A percentile compares a stretch with the other conserved stretches of the same genome.
Conservation (phyloP, 2,797 vertebrate species). For the Trematomus bernacchii region DNA sequence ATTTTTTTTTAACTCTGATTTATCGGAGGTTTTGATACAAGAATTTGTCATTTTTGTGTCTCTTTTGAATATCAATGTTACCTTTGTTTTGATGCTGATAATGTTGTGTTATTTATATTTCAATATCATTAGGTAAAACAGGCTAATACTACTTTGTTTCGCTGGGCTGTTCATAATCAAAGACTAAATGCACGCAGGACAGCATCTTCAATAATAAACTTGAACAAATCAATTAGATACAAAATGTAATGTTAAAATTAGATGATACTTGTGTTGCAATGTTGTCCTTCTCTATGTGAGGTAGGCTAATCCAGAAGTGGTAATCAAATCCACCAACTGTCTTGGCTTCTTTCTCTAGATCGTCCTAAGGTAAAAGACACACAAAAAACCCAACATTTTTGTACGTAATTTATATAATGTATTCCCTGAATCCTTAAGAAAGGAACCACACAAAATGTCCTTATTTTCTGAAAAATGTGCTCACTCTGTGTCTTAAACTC, state of each 20-base stretch:
- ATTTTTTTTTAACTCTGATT: conserved; percentile 6
- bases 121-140: background rate
- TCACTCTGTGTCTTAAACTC: background rate
- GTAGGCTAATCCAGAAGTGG: conserved; percentile 38
- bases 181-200: conserved; percentile 1
- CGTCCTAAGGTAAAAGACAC: conserved; percentile 24
- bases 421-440: background rate
- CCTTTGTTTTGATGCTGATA: conserved; percentile 1
- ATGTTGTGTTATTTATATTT: background rate
- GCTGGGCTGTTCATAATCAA: conserved; percentile 6
- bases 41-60: background rate
- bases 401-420: background rate
- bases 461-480: background rate
- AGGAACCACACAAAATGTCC: background rate
- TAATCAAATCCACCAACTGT: conserved; percentile 37
- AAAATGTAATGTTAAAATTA: conserved; percentile 4
- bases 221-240: background rate
- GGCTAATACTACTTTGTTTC: too few relatives aligned
- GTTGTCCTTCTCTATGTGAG: conserved; percentile 44
- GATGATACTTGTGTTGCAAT: conserved; percentile 67
- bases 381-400: conserved; percentile 7
- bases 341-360: conserved; percentile 53
- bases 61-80: background rate
- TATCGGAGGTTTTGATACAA: conserved; percentile 4
- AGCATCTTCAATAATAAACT: background rate